Evolutionary conservation across 2,113 vertebrate species (phyloP), one percentile per base, ranked within the genome.

Genomic region (Dicentrarchus labrax): DNA sequence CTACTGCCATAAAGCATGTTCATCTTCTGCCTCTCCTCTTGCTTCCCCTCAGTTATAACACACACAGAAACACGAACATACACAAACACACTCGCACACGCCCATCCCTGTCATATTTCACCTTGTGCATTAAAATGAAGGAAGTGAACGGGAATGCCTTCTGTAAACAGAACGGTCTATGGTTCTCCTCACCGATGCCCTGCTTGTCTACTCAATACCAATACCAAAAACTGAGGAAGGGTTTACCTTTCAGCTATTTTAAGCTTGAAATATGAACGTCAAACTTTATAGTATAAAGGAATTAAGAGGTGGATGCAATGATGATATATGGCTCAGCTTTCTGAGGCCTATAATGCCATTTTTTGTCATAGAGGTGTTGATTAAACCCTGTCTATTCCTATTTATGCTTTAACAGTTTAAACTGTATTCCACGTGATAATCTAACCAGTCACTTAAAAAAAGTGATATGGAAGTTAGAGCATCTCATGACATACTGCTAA

Each of bases 1-100:
- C 87, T 91, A 90, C 91, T 67, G 83, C 91, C 84, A 95, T 96
- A 95, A 95, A 96, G 89, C 91, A 95, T 91, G 91, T 93, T 92
- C 94, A 94, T 95, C 93, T 88, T 90, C 88, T 86, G 83, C 91
- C 82, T 86, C 87, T 84, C 80, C 78, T 68, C 72, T 87, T 75
- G 88, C 85, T 70, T 87, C 85, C 77, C 61, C 82, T 86, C 89
- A 76, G 75, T 90, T 92, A 89, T 82, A 90, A 85, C 72, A 87
- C 83, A 87, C 85, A 82, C 81, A 81, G 45, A 86, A 78, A 68
- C 83, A 83, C 3, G 8, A 72, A 48, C 83, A 67, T 77, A 74
- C 78, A 89, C 84, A 93, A 82, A 88, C 78, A 80, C 84, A 43
- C 72, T 56, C 79, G 21, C 84, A 66, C 84, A 80, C 21, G 16